Base-by-base conservation (phyloP, 2,888 invertebrate species). In the Synanthedon tipuliformis region DNA sequence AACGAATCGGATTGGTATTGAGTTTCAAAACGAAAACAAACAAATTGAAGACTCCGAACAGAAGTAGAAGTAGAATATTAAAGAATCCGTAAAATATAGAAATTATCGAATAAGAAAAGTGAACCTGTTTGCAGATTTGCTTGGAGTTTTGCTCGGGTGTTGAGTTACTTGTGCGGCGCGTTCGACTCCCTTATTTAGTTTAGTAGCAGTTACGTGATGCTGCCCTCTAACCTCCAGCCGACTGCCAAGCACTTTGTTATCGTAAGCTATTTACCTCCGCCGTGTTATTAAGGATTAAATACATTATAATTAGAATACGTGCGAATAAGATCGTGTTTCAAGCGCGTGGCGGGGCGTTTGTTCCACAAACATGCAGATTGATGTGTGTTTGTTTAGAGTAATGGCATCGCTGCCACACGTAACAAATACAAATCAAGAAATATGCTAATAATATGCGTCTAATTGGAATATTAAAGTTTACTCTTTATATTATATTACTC, bases 261-360 rank as follows among this genome's bases (percentile, higher is more conserved):
- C 71, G 64, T 60, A 57, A 62, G 65, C 68, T 68, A 69, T 69
- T 69, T 64, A 65, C 65, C 51, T 53, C 52, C 65, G 64, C 61
- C 65, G 65, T 60, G 71, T 71, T 76, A 78, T 76, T 73, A 73
- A 67, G 72, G 73, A 72, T 73, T 69, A 73, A 65, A 64, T 66
- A 45, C 45, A 45, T 12, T 45, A 45, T 45, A 45, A 45, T 45
- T 15, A 45, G 45, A 45, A 45, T 45, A 45, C 15, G 45, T 45
- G 15, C 13, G n/a, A 45, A 45, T 45, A 45, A 13, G 45, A 45
- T 45, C 45, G 13, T 45, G 45, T 15, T 45, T 15, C 45, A 4
- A 8, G 12, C 45, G 4, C 7, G 15, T 12, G 8, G 12, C 45
- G 12, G 45, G 4, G 12, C n/a, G 13, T 45, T n/a, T 45, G 45